A percentile compares a stretch with the other conserved stretches of the same genome.
phyloP scores from a whole-genome alignment of 2,113 vertebrate species.

The Pterophyllum scalare region DNA sequence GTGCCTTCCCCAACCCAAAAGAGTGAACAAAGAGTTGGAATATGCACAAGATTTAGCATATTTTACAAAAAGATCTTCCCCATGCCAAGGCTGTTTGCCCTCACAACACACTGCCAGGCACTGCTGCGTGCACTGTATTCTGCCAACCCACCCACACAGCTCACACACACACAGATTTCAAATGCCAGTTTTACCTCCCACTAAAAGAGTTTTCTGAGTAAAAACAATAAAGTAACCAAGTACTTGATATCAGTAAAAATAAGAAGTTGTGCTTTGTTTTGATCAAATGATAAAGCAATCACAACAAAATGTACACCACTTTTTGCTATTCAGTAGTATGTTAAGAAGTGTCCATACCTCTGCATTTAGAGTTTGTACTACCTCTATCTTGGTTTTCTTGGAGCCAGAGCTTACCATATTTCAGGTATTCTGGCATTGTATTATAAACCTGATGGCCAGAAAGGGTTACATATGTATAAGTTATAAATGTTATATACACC shows the following conservation, averaged over 20 bases:
- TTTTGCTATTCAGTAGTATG: neutral
- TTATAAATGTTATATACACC: too few species aligned
- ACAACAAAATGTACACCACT: neutral
- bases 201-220: conserved; percentile 30
- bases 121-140: conserved; percentile 17
- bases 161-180: conserved; percentile 7
- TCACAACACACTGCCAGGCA: conserved; percentile 20
- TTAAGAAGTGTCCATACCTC: neutral
- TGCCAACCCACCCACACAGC: conserved; percentile 50
- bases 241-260: neutral
- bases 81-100: conserved; percentile 39
- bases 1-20: conserved; percentile 7
- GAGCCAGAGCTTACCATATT: too few species aligned
- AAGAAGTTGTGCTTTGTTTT: neutral
- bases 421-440: too few species aligned
- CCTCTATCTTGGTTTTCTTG: neutral
- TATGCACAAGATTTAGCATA: conserved; percentile 40
- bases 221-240: conserved; percentile 12
- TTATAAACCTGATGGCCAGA: too few species aligned
- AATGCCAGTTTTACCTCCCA: conserved; percentile 37
- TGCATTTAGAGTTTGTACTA: neutral
- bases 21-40: conserved; percentile 39
- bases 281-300: neutral
- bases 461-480: too few species aligned
- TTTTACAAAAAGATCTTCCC: conserved; percentile 48